Conservation (phyloP, 2,113 vertebrate genomes). For the Scomber colias region DNA sequence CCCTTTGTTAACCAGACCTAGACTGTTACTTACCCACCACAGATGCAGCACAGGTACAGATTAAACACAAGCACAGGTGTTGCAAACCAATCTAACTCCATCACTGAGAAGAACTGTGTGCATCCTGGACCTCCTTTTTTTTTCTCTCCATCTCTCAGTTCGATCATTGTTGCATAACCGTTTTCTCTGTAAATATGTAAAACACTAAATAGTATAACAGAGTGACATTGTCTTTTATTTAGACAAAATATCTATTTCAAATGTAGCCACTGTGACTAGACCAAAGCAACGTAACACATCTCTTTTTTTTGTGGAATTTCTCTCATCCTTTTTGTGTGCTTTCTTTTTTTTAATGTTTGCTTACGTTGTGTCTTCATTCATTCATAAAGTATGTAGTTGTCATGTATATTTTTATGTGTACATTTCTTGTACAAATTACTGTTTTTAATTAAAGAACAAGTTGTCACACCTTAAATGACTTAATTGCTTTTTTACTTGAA, state of each 20-base stretch:
- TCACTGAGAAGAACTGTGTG: conserved; percentile 43
- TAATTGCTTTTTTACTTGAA: background rate
- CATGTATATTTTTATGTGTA: conserved; percentile 91
- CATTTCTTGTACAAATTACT: conserved; percentile 91
- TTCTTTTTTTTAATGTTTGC: conserved; percentile 66
- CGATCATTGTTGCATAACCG: conserved; percentile 44
- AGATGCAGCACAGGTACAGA: conserved; percentile 37
- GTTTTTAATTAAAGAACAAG: conserved; percentile 87
- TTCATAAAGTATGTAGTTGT: conserved; percentile 77
- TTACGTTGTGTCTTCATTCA: conserved; percentile 68
- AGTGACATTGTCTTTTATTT: conserved; percentile 79
- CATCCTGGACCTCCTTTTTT: conserved; percentile 3
- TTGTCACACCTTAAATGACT: conserved; percentile 66
- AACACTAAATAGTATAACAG: conserved; percentile 77
- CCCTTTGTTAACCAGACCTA: conserved; percentile 29
- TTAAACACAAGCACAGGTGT: conserved; percentile 38
- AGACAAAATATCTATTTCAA: conserved; percentile 77
- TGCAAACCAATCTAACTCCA: conserved; percentile 28
- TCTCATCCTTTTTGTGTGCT: conserved; percentile 55
- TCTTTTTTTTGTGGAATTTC: conserved; percentile 70
- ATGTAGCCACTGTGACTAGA: conserved; percentile 89
- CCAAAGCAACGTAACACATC: conserved; percentile 89
- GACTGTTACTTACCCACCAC: conserved; percentile 62
- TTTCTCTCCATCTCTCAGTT: conserved; percentile 26
- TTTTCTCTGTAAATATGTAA: conserved; percentile 82